These are phyloP conservation scores for Dromococcyx pavoninus DNA, from an alignment of 2,797 vertebrate species.

Conservation along the genomic window DNA sequence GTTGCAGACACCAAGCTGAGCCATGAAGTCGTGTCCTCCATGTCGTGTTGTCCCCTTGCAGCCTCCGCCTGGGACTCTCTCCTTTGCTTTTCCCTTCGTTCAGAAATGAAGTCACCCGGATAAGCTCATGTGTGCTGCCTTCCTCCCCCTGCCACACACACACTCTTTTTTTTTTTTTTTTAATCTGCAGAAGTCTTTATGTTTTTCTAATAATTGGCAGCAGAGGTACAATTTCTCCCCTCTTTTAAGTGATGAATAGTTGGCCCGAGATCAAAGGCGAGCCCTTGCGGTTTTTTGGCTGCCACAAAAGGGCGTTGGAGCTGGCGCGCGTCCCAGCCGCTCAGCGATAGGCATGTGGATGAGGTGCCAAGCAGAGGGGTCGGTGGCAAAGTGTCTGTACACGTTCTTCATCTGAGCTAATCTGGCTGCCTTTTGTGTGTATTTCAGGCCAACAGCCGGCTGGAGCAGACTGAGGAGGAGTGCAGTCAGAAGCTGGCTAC, in stretches of 20 bases:
- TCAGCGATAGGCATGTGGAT: constrained; percentile 78
- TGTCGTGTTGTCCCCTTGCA: not conserved
- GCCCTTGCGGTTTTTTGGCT: constrained; percentile 81
- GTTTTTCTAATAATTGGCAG: constrained; percentile 89
- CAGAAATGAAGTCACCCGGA: constrained; percentile 27
- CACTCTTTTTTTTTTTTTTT: constrained; percentile 39
- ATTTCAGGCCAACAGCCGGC: constrained; percentile 86
- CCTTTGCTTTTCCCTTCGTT: not conserved
- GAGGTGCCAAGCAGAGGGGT: constrained; percentile 83
- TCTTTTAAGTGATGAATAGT: constrained; percentile 92
- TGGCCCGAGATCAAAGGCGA: constrained; percentile 88
- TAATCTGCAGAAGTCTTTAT: constrained; percentile 83
- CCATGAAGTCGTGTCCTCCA: not conserved
- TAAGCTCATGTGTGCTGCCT: not conserved
- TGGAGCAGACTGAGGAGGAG: constrained; percentile 91
- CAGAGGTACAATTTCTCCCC: constrained; percentile 79
- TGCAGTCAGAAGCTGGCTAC: constrained; percentile 85
- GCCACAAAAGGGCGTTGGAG: constrained; percentile 81
- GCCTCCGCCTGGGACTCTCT: not conserved
- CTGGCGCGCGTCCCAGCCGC: constrained; percentile 81
- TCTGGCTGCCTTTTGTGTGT: constrained; percentile 73
- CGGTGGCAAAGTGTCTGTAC: constrained; percentile 76
- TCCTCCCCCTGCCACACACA: not conserved
- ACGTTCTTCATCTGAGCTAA: constrained; percentile 76
- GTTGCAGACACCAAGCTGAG: not conserved